Evolutionary conservation across 2,888 invertebrate species (phyloP).

Genomic region (Chrysotoxum bicinctum): DNA sequence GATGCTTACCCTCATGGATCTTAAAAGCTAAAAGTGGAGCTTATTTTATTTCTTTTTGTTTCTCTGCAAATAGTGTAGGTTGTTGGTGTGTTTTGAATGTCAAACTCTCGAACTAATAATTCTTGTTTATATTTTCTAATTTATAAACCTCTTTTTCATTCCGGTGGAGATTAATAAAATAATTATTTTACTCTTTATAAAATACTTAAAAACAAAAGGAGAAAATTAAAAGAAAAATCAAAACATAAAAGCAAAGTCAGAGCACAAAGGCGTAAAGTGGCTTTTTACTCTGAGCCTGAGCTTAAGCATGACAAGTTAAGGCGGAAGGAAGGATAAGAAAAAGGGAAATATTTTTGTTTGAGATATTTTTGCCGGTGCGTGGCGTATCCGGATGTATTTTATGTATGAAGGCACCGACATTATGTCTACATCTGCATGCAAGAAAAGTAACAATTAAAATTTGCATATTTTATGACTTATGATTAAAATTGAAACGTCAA

Average conservation of each 20-base stretch:
- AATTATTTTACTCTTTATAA: not conserved
- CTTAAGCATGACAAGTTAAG: slow-evolving; percentile 10
- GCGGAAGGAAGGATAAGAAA: not conserved
- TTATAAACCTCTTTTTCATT: slow-evolving; percentile 21
- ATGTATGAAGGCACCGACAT: not conserved
- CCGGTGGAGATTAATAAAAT: slow-evolving; percentile 35
- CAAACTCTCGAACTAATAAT: slow-evolving; percentile 51
- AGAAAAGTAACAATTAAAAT: not conserved
- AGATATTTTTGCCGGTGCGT: not conserved
- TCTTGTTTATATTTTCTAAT: slow-evolving; percentile 44
- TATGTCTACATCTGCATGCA: too few species aligned
- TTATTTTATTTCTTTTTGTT: not conserved
- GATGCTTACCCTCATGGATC: not conserved
- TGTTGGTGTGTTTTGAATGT: slow-evolving; percentile 8
- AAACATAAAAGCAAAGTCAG: slow-evolving; percentile 1
- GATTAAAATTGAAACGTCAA: too few species aligned
- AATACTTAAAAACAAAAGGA: slow-evolving; percentile 2
- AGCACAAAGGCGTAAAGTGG: slow-evolving; percentile 33
- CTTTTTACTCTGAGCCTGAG: not conserved
- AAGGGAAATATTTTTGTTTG: slow-evolving; percentile 1
- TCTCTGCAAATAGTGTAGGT: not conserved
- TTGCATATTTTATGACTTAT: too few species aligned
- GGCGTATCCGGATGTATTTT: not conserved
- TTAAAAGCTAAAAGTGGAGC: not conserved
- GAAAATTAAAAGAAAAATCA: not conserved